Conservation (phyloP, 2,797 vertebrate species). For the Coccyzus lansbergi region DNA sequence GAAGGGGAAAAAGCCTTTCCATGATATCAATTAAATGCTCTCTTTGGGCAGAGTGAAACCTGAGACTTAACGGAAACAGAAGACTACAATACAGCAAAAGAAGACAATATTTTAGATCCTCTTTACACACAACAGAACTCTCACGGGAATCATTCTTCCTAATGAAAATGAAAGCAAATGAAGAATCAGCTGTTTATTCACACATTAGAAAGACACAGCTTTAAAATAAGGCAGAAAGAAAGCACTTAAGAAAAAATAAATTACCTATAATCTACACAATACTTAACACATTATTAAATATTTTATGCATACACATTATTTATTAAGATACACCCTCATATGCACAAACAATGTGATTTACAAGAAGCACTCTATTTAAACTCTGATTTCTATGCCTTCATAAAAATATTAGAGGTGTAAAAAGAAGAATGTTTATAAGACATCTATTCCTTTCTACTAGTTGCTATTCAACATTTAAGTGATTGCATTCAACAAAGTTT, state of each 20-base stretch:
- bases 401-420: background rate
- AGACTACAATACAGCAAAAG: constrained; percentile 3
- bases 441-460: background rate
- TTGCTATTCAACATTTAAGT: background rate
- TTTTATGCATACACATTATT: background rate
- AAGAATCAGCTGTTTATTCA: constrained; percentile 46
- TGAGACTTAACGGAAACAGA: constrained; percentile 42
- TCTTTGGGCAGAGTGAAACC: constrained; percentile 65
- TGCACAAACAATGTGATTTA: constrained; percentile 1
- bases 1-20: background rate
- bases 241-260: background rate
- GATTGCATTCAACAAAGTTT: background rate
- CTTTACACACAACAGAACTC: constrained; percentile 61
- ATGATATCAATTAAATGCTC: constrained; percentile 73
- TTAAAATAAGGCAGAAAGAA: constrained; percentile 30
- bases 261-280: background rate
- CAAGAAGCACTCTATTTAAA: background rate
- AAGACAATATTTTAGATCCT: constrained; percentile 61
- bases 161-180: constrained; percentile 66
- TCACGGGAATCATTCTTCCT: constrained; percentile 51
- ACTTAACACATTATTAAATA: background rate
- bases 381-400: background rate
- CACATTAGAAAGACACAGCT: background rate
- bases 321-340: background rate
- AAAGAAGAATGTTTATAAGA: background rate